These are phyloP conservation scores for Hemiscyllium ocellatum DNA, from an alignment of 2,113 vertebrate genomes.

Conservation along the genomic window DNA sequence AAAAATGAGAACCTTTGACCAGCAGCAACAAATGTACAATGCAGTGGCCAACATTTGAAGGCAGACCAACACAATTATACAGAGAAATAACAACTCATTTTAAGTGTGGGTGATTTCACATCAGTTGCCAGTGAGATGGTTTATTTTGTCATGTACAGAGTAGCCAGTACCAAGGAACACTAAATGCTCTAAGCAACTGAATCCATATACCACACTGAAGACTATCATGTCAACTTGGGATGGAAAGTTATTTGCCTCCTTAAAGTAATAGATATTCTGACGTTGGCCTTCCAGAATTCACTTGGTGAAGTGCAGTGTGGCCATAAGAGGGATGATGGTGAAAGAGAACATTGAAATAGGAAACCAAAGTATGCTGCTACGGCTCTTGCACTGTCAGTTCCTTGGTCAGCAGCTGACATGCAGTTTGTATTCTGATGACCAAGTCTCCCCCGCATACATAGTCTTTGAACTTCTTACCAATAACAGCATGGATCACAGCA, in stretches of 20 bases:
- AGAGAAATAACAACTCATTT: not conserved
- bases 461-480: not conserved
- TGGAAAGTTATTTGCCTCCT: not conserved
- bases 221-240: not conserved
- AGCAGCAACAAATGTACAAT: not conserved
- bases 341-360: not conserved
- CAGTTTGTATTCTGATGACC: not conserved
- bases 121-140: not conserved
- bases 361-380: not conserved
- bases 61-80: not conserved
- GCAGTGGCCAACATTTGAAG: not conserved
- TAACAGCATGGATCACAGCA: not conserved
- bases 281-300: not conserved
- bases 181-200: not conserved
- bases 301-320: too few species aligned
- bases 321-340: not conserved
- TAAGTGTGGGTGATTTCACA: not conserved
- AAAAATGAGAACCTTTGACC: not conserved
- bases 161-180: not conserved
- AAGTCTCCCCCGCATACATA: not conserved
- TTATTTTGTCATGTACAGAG: not conserved
- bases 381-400: not conserved
- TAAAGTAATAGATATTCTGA: not conserved
- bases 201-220: not conserved
- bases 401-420: not conserved